phyloP scores from a whole-genome alignment of 2,888 invertebrate genomes.

The Rhingia campestris region DNA sequence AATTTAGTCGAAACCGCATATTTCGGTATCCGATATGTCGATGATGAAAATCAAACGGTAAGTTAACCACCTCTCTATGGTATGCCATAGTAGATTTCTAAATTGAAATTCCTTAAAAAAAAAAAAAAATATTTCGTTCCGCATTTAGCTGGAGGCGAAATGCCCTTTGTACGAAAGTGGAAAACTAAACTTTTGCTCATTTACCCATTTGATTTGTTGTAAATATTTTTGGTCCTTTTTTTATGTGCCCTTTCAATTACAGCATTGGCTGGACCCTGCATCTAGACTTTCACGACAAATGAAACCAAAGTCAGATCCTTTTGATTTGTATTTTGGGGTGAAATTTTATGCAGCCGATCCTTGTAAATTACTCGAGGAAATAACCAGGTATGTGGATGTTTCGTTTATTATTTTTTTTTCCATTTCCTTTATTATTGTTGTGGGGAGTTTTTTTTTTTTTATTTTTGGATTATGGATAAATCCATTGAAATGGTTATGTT shows the following conservation, averaged over 20 bases:
- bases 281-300: constrained; percentile 95
- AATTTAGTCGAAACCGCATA: constrained; percentile 98
- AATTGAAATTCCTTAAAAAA: background rate
- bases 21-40: constrained; percentile 96
- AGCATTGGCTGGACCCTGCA: constrained; percentile 97
- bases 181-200: constrained; percentile 7
- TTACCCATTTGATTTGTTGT: constrained; percentile 30
- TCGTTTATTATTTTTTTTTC: constrained; percentile 14
- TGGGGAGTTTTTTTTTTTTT: background rate
- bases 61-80: constrained; percentile 79
- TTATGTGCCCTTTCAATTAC: constrained; percentile 77
- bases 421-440: constrained; percentile 10
- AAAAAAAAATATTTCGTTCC: constrained; percentile 3
- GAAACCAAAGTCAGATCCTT: constrained; percentile 88
- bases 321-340: constrained; percentile 97
- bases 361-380: constrained; percentile 97
- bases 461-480: constrained; percentile 26
- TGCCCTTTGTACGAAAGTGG: constrained; percentile 7
- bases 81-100: background rate
- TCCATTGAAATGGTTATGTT: constrained; percentile 1
- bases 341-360: constrained; percentile 99
- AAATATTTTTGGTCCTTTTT: constrained; percentile 29
- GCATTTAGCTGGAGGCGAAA: constrained; percentile 19
- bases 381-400: constrained; percentile 89
- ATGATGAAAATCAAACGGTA: constrained; percentile 96